Evolutionary conservation across 2,797 vertebrate species (phyloP).

Genomic region (Mormyrus hasselquistii): DNA sequence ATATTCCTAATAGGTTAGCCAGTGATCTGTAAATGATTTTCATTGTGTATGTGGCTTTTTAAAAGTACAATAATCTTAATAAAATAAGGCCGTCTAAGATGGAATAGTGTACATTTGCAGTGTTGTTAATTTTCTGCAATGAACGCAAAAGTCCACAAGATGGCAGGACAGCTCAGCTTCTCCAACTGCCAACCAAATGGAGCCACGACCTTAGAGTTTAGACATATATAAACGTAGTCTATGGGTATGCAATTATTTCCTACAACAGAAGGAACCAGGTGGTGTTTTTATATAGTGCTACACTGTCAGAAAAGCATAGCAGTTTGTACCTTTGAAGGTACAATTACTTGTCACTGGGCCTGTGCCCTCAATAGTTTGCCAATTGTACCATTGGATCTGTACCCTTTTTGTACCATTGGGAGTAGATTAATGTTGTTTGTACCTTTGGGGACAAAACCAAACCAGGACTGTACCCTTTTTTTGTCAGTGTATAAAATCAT

Average conservation of each 20-base stretch:
- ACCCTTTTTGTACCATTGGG: background rate
- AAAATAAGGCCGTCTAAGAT: background rate
- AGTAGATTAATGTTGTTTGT: background rate
- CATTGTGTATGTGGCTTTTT: background rate
- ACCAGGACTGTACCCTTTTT: background rate
- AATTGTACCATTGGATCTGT: background rate
- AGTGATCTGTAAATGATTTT: background rate
- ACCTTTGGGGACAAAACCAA: background rate
- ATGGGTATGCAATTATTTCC: background rate
- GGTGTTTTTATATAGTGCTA: background rate
- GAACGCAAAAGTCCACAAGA: background rate
- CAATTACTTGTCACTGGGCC: background rate
- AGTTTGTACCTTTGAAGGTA: background rate
- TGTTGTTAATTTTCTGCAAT: constrained; percentile 3
- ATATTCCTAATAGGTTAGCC: background rate
- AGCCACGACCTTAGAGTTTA: background rate
- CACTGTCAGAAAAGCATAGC: background rate
- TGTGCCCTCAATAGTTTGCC: background rate
- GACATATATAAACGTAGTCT: background rate
- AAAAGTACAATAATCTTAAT: background rate
- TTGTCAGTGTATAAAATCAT: background rate
- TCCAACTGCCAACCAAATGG: background rate
- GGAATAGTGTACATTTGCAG: background rate
- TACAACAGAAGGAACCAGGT: background rate
- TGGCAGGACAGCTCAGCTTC: background rate